Percentiles rank a stretch among this genome's conserved stretches.
Evolutionary conservation across 92 coral and sea anemone genomes (phyloP).

Genomic region (Palythoa grandis): DNA sequence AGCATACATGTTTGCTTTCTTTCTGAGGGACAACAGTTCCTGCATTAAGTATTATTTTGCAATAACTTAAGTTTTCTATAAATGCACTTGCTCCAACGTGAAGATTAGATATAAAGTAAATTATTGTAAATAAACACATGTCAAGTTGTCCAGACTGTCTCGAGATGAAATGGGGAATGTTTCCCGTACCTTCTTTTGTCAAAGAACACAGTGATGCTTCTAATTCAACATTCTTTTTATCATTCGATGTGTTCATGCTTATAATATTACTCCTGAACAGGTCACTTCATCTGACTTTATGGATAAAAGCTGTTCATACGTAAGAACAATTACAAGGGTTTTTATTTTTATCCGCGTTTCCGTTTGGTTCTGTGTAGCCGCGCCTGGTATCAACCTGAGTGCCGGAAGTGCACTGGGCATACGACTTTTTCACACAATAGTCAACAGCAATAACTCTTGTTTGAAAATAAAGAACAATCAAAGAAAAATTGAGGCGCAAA

Average conservation of each 20-base stretch:
- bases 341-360: neutral
- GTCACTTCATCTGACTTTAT: neutral
- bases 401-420: neutral
- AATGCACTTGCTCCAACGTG: too few species aligned
- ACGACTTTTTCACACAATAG: too few species aligned
- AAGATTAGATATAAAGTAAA: too few species aligned
- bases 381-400: neutral
- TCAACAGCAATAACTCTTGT: too few species aligned
- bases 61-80: too few species aligned
- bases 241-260: slow-evolving; percentile 9
- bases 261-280: neutral
- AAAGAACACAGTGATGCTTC: slow-evolving; percentile 13
- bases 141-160: neutral
- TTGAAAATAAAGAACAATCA: too few species aligned
- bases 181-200: slow-evolving; percentile 1
- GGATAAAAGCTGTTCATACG: neutral
- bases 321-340: neutral
- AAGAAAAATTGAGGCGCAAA: too few species aligned
- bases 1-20: too few species aligned
- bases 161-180: too few species aligned
- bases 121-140: neutral
- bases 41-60: too few species aligned
- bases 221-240: slow-evolving; percentile 12
- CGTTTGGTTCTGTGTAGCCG: neutral
- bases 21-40: too few species aligned